Conservation (phyloP, 1,140 invertebrate genomes). For the Bombus confusus region DNA sequence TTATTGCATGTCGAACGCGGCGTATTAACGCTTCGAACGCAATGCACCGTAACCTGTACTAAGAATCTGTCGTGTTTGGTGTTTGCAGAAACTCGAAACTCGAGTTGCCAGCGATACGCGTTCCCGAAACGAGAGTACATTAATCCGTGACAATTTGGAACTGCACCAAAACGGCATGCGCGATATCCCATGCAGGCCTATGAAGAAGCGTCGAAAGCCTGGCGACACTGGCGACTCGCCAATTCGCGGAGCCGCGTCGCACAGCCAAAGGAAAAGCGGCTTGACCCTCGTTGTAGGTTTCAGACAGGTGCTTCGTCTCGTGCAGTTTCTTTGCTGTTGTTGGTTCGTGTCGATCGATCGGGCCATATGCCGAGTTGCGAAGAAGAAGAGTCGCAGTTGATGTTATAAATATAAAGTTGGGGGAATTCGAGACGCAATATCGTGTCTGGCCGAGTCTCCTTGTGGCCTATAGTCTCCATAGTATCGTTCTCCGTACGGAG, state of each 20-base stretch:
- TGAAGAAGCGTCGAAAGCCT: conserved; percentile 22
- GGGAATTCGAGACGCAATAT: conserved; percentile 39
- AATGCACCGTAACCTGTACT: not conserved
- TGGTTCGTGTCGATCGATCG: conserved; percentile 32
- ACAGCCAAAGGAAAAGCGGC: conserved; percentile 10
- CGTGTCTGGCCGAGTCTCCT: conserved; percentile 37
- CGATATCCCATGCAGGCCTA: not conserved
- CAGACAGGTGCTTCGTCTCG: conserved; percentile 50
- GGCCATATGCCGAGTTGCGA: conserved; percentile 25
- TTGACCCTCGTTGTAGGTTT: not conserved
- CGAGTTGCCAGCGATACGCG: not conserved
- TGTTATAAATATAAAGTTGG: conserved; percentile 60
- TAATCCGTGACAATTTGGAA: conserved; percentile 38
- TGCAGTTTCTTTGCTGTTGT: not conserved
- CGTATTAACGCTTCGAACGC: not conserved
- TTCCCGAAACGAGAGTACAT: conserved; percentile 16
- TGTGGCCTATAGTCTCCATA: conserved; percentile 21
- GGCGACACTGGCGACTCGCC: conserved; percentile 53
- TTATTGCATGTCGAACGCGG: not conserved
- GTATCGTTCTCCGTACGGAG: not conserved
- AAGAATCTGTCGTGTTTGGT: not conserved
- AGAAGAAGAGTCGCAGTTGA: not conserved
- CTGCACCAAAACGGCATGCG: conserved; percentile 37
- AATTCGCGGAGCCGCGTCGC: conserved; percentile 25
- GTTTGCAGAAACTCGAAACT: conserved; percentile 20